These are phyloP conservation scores for Thyatira batis DNA, from an alignment of 2,888 invertebrate species.

Conservation along the genomic window DNA sequence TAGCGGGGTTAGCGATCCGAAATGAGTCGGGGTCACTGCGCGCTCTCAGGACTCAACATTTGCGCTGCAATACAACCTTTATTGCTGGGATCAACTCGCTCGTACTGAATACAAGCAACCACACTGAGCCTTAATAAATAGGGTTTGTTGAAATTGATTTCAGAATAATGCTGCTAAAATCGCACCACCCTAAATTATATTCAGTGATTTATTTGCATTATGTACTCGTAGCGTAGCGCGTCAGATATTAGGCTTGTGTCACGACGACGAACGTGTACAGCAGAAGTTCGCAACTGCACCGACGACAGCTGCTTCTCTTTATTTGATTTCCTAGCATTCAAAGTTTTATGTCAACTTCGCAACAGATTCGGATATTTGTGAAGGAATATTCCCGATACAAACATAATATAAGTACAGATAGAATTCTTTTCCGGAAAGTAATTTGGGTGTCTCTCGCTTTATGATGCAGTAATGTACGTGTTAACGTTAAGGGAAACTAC, in stretches of 20 bases:
- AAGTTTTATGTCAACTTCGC: constrained; percentile 55
- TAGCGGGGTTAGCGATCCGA: constrained; percentile 63
- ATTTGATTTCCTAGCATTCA: constrained; percentile 69
- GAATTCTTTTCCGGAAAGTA: background rate
- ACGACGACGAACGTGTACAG: constrained; percentile 59
- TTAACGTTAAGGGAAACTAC: background rate
- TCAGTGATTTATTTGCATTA: constrained; percentile 35
- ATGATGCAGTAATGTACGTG: background rate
- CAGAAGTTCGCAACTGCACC: constrained; percentile 60
- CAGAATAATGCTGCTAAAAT: background rate
- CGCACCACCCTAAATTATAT: too few relatives aligned
- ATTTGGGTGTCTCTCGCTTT: constrained; percentile 31
- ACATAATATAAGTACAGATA: constrained; percentile 13
- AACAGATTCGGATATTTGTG: constrained; percentile 26
- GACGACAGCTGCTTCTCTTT: constrained; percentile 68
- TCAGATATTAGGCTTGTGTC: constrained; percentile 56
- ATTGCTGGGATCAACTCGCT: constrained; percentile 68
- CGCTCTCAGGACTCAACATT: constrained; percentile 68
- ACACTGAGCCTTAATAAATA: constrained; percentile 45
- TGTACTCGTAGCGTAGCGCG: constrained; percentile 43
- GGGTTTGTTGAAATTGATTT: constrained; percentile 13
- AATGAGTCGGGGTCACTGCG: constrained; percentile 69
- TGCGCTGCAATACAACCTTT: constrained; percentile 73
- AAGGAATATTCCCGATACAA: background rate
- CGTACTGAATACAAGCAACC: constrained; percentile 51